Base-by-base conservation (phyloP, 2,113 vertebrate species). In the Corythornis madagascariensis region DNA sequence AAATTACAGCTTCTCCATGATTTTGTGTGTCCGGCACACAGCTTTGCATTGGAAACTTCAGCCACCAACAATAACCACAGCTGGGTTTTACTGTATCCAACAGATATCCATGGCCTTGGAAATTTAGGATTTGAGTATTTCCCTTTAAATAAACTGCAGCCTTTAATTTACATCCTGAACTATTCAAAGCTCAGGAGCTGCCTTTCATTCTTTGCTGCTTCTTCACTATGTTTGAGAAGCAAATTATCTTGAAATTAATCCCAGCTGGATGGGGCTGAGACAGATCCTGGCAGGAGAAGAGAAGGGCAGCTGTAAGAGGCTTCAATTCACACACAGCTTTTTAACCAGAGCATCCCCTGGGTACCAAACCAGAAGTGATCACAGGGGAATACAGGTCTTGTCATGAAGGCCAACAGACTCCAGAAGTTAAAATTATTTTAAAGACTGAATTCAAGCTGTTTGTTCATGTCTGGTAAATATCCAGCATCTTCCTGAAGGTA, bases 231-330 rank as follows among this genome's bases (percentile, higher is more conserved):
- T 70, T 88, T 15, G 13, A 71, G 64, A 67, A 80, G 75, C 72
- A 53, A 70, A 94, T 14, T 78, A 92, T 64, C 63, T 65, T 28
- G 91, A 91, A 90, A 76, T 70, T 70, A 91, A 90, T 71, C 77
- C 50, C 53, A 60, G 5, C 21, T 71, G 83, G 65, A 93, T 81
- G 76, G 29, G 45, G n/a, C 76, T 14, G 60, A 74, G 85, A 12
- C 72, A 77, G 72, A 35, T 52, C 69, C 72, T 26, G 1, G 25
- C 33, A 70, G 56, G 33, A 72, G 14, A 73, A 38, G 59, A 86
- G 83, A 14, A 65, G 13, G 61, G 48, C 5, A 6, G 47, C 12
- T 64, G 7, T 42, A 52, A 72, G 76, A 78, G 29, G 60, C 67
- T 89, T 65, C 7, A 1, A 69, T 52, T 79, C 53, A 82, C 29